phyloP scores from a whole-genome alignment of 2,113 vertebrate genomes.

The Lophochroa leadbeateri region DNA sequence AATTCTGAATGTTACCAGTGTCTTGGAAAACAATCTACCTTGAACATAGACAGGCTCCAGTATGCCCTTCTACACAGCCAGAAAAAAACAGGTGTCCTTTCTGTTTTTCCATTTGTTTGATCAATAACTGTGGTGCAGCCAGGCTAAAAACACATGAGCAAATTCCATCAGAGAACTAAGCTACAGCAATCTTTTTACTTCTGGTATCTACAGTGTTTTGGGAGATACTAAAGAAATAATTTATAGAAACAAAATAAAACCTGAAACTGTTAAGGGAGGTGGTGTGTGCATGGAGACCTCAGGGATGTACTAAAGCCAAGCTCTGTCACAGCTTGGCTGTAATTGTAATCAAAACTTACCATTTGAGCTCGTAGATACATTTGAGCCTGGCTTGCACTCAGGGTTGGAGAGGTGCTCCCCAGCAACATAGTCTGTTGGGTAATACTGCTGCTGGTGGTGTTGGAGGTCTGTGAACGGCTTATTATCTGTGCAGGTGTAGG shows the following conservation, averaged over 20 bases:
- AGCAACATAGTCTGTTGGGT: conserved; percentile 93
- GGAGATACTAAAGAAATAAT: background rate
- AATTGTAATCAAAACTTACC: conserved; percentile 70
- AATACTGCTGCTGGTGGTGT: conserved; percentile 83
- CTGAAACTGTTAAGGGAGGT: background rate
- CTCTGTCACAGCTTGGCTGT: background rate
- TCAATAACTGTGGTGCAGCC: background rate
- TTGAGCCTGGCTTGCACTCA: conserved; percentile 90
- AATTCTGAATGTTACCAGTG: background rate
- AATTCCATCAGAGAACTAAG: background rate
- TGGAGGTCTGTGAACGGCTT: conserved; percentile 86
- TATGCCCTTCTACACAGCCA: background rate
- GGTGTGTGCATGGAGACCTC: background rate
- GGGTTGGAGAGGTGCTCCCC: conserved; percentile 87
- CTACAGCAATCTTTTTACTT: background rate
- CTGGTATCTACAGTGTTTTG: background rate
- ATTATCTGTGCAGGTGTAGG: conserved; percentile 89
- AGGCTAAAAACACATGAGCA: background rate
- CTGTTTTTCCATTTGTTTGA: background rate
- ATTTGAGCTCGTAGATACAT: conserved; percentile 97
- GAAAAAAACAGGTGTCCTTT: background rate
- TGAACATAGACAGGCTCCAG: background rate
- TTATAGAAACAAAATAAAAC: conserved; percentile 10
- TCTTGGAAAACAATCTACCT: background rate
- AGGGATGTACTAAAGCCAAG: background rate